A percentile compares a stretch with the other conserved stretches of the same genome.
Evolutionary conservation across 2,797 vertebrate species (phyloP).

Genomic region (Coregonus suidteri): DNA sequence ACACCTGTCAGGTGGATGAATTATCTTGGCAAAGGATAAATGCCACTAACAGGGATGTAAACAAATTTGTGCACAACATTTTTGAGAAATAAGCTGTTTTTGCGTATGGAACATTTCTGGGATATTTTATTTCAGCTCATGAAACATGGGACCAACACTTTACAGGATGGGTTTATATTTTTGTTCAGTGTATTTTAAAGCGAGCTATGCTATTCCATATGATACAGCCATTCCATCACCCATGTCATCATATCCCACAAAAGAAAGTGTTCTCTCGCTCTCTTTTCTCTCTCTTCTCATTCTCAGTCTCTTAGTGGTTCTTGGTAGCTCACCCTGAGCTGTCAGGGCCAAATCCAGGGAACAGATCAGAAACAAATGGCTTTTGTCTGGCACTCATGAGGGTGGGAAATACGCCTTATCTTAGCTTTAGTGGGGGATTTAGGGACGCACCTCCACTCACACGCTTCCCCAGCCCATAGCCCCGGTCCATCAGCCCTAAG

Average conservation of each 20-base stretch:
- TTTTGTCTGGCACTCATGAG: constrained; percentile 72
- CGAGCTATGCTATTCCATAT: too few species aligned
- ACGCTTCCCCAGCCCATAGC: constrained; percentile 17
- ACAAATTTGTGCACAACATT: too few species aligned
- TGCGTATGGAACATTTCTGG: too few species aligned
- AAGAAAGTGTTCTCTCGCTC: not conserved
- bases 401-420: constrained; percentile 70
- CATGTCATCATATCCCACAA: not conserved
- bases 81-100: too few species aligned
- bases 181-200: too few species aligned
- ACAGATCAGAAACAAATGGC: constrained; percentile 73
- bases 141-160: too few species aligned
- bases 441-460: constrained; percentile 35
- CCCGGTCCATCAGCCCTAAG: not conserved
- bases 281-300: constrained; percentile 15
- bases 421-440: constrained; percentile 52
- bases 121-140: too few species aligned
- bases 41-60: too few species aligned
- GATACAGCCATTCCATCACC: not conserved
- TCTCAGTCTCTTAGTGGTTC: constrained; percentile 41
- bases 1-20: too few species aligned
- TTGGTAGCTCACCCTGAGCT: constrained; percentile 53
- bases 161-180: too few species aligned
- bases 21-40: too few species aligned
- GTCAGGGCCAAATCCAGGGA: constrained; percentile 60